These are phyloP conservation scores for Drosophila suboccidentalis DNA, from an alignment of 2,888 invertebrate genomes.

Conservation along the genomic window DNA sequence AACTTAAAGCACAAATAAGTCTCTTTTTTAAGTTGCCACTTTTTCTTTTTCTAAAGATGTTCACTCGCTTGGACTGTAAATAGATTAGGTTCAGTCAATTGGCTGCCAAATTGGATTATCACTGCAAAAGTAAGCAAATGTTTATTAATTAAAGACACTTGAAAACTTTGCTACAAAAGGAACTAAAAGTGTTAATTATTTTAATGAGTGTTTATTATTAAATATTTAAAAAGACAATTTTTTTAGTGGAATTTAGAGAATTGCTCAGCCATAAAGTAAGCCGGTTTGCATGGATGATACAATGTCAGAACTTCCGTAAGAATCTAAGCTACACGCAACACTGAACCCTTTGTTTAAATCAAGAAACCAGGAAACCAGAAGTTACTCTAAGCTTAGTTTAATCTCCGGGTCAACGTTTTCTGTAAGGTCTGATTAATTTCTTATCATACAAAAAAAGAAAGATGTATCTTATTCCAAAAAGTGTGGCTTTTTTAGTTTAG, in stretches of 20 bases:
- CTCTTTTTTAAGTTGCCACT: background rate
- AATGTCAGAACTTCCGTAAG: slow-evolving; percentile 38
- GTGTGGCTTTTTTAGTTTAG: background rate
- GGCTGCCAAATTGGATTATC: slow-evolving; percentile 30
- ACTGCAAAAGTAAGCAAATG: slow-evolving; percentile 21
- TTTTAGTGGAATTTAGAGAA: slow-evolving; percentile 8
- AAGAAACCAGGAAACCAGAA: slow-evolving; percentile 4
- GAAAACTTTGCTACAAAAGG: background rate
- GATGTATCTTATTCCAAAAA: background rate
- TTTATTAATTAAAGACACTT: slow-evolving; percentile 26
- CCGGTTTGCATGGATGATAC: slow-evolving; percentile 20
- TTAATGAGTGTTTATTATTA: slow-evolving; percentile 2
- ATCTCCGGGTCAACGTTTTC: slow-evolving; percentile 6
- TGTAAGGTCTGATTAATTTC: slow-evolving; percentile 34
- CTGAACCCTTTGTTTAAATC: slow-evolving; percentile 14
- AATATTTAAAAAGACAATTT: slow-evolving; percentile 43
- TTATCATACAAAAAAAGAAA: slow-evolving; percentile 78
- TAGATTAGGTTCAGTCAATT: slow-evolving; percentile 35
- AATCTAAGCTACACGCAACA: slow-evolving; percentile 33
- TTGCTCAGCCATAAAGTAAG: slow-evolving; percentile 33
- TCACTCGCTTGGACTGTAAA: slow-evolving; percentile 9
- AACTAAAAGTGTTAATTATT: slow-evolving; percentile 3
- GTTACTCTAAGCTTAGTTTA: background rate
- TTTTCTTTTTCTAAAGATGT: background rate
- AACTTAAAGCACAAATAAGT: background rate